Conservation (phyloP, 1,140 invertebrate genomes). For the Eufriesea mexicana region DNA sequence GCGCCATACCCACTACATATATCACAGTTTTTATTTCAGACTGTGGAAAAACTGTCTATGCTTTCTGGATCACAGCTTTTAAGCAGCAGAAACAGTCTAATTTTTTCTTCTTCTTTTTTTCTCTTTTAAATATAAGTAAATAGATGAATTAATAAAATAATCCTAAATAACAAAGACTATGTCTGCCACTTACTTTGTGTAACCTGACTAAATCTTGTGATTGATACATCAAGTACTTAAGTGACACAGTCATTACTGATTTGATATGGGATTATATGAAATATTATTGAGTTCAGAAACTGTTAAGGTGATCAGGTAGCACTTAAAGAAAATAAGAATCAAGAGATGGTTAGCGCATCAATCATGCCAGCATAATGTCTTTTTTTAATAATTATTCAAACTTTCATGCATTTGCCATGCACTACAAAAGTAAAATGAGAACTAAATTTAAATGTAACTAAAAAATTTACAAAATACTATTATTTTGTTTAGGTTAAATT, state of each 20-base stretch:
- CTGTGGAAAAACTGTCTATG: slow-evolving; percentile 65
- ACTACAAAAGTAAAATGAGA: slow-evolving; percentile 71
- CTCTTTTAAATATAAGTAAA: background rate
- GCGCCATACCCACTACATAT: slow-evolving; percentile 83
- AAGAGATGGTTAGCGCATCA: slow-evolving; percentile 77
- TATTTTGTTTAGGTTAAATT: slow-evolving; percentile 35
- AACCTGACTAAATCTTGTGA: slow-evolving; percentile 47
- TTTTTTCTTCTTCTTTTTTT: background rate
- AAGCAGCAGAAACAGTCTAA: slow-evolving; percentile 72
- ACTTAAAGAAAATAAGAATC: slow-evolving; percentile 63
- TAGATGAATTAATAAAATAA: background rate
- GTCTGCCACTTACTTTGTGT: slow-evolving; percentile 51
- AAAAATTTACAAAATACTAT: slow-evolving; percentile 57
- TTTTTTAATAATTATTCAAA: slow-evolving; percentile 69
- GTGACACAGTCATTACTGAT: slow-evolving; percentile 41
- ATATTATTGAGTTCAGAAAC: slow-evolving; percentile 58
- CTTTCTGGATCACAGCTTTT: slow-evolving; percentile 64
- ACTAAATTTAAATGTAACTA: slow-evolving; percentile 58
- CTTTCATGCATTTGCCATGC: slow-evolving; percentile 79
- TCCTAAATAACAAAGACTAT: slow-evolving; percentile 24
- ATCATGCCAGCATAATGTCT: slow-evolving; percentile 77
- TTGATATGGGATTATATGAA: slow-evolving; percentile 53
- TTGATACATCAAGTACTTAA: slow-evolving; percentile 49
- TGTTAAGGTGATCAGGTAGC: slow-evolving; percentile 59
- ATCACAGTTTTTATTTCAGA: slow-evolving; percentile 81